Base-by-base conservation (phyloP, 2,113 vertebrate species). In the Esox niger region DNA sequence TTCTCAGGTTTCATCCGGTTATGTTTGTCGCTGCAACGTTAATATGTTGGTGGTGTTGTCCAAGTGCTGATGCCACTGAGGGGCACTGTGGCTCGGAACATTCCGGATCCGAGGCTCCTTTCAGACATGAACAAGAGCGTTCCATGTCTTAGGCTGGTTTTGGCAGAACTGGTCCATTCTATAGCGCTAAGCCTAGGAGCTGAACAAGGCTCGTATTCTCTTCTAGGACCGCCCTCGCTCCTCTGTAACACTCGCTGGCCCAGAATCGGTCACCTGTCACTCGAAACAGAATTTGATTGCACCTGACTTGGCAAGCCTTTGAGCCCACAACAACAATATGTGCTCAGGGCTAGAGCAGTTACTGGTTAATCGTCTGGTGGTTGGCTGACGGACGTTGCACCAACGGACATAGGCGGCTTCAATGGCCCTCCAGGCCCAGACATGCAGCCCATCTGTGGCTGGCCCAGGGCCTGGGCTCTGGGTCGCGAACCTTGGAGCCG, bases 141-240 rank as follows among this genome's bases (percentile, higher is more conserved):
- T 69, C 81, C 82, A 84, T 87, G 82, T 76, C 77, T 86, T 86
- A 85, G 62, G 60, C 66, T 62, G 65, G 81, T 70, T 83, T 81
- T 80, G 75, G 77, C 78, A 64, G 64, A 38, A 67, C 46, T 4
- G 68, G 64, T 64, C 64, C 61, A 70, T 69, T 78, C 69, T 77
- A 75, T 72, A 58, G 67, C 70, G 73, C 74, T 9, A 52, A 74
- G 73, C 66, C 56, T 31, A 30, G 33, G 31, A 62, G 62, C 63
- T 82, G 65, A 82, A 81, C 82, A 84, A 82, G 73, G 66, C 55
- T 62, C 1, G 65, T 26, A 56, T 84, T 82, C 77, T 79, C 55
- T 68, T 23, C 49, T 15, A 8, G 23, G 23, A 54, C 49, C 49
- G 23, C 21, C n/a, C 38, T 71, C 57, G 52, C 23, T 63, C 59